Evolutionary conservation across 2,797 vertebrate species (phyloP).

Genomic region (Choloepus didactylus): DNA sequence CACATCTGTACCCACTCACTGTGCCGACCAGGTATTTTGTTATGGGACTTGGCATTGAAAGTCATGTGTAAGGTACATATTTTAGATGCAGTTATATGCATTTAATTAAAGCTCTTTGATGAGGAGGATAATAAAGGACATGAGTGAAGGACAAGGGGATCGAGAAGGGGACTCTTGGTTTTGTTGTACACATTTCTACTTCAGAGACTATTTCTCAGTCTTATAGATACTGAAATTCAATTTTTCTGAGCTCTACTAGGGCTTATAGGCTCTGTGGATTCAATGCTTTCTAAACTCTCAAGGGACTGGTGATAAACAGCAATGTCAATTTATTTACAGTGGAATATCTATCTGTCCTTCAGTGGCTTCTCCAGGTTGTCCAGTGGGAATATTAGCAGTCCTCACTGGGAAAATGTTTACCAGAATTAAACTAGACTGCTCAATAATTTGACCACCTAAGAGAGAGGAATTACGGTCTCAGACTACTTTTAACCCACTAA

Average conservation of each 20-base stretch:
- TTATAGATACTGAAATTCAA: constrained; percentile 68
- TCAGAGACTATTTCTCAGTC: constrained; percentile 25
- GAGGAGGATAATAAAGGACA: background rate
- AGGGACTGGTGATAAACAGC: constrained; percentile 71
- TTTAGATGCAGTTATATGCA: background rate
- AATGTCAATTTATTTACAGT: constrained; percentile 78
- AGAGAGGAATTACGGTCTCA: constrained; percentile 4
- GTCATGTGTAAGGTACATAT: background rate
- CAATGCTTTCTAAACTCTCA: constrained; percentile 74
- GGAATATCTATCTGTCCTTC: constrained; percentile 74
- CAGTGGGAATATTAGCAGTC: constrained; percentile 61
- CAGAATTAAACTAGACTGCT: constrained; percentile 65
- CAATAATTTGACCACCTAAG: constrained; percentile 41
- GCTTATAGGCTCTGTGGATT: constrained; percentile 63
- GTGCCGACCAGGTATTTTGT: background rate
- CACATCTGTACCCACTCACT: background rate
- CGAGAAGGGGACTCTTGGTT: background rate
- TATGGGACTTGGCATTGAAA: background rate
- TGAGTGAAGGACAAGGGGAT: background rate
- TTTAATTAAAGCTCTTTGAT: background rate
- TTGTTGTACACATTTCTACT: constrained; percentile 2
- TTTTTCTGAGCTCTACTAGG: constrained; percentile 68
- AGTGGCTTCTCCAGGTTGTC: constrained; percentile 61
- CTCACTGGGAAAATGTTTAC: constrained; percentile 65
- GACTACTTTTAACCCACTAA: constrained; percentile 46